Percentiles rank a stretch among this genome's conserved stretches.
Evolutionary conservation across 2,113 vertebrate species (phyloP).

Genomic region (Potamarius usumacintae): DNA sequence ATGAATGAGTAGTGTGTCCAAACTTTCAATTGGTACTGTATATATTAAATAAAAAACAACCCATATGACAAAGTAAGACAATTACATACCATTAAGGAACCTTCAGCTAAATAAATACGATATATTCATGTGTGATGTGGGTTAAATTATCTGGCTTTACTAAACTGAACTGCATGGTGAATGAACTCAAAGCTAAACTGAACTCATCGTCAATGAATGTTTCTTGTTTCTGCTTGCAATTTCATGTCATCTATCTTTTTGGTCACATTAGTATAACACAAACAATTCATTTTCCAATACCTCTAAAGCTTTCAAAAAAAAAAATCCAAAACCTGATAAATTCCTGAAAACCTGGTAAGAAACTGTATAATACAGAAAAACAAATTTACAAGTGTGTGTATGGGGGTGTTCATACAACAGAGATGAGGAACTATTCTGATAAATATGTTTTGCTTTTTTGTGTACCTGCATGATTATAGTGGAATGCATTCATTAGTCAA

Average conservation of each 20-base stretch:
- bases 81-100: neutral
- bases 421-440: neutral
- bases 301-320: neutral
- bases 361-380: neutral
- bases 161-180: neutral
- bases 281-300: neutral
- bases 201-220: neutral
- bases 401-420: neutral
- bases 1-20: no score
- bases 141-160: neutral
- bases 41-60: no score
- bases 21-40: no score
- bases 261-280: neutral
- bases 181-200: neutral
- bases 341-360: neutral
- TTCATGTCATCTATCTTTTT: neutral
- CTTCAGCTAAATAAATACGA: no score
- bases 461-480: neutral
- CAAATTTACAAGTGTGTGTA: neutral
- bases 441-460: neutral
- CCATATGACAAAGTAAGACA: no score
- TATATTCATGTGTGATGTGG: neutral
- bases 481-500: neutral
- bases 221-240: neutral
- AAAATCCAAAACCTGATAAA: neutral